Evolutionary conservation across 2,113 vertebrate genomes (phyloP).

Genomic region (Anoura caudifer): DNA sequence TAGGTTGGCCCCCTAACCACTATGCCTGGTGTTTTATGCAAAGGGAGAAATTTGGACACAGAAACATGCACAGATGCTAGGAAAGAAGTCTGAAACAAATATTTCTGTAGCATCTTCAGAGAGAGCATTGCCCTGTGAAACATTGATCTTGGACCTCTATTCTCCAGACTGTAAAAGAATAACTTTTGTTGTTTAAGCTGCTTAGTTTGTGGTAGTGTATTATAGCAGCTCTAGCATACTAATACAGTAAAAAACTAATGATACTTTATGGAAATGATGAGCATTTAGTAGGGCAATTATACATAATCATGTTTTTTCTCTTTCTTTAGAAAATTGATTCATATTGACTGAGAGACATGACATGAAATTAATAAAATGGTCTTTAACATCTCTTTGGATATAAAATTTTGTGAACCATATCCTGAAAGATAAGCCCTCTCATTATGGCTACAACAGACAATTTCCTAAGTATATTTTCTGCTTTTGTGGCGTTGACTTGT

Average conservation of each 20-base stretch:
- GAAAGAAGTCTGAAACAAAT: background rate
- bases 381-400: slow-evolving; percentile 64
- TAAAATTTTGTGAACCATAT: slow-evolving; percentile 54
- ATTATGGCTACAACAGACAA: slow-evolving; percentile 79
- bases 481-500: slow-evolving; percentile 81
- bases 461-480: slow-evolving; percentile 76
- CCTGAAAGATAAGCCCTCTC: slow-evolving; percentile 76
- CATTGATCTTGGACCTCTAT: background rate
- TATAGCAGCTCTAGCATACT: background rate
- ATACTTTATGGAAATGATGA: background rate
- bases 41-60: background rate
- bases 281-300: background rate
- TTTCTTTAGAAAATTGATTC: background rate
- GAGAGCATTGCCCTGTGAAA: background rate
- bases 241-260: background rate
- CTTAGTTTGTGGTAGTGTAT: background rate
- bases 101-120: background rate
- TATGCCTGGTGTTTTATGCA: background rate
- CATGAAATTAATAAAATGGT: slow-evolving; percentile 56
- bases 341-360: slow-evolving; percentile 47
- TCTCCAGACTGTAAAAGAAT: background rate
- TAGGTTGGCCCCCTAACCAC: background rate
- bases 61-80: background rate
- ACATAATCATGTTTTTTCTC: background rate
- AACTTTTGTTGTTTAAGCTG: background rate